phyloP scores from a whole-genome alignment of 2,113 vertebrate species.

The Scytalopus superciliaris region DNA sequence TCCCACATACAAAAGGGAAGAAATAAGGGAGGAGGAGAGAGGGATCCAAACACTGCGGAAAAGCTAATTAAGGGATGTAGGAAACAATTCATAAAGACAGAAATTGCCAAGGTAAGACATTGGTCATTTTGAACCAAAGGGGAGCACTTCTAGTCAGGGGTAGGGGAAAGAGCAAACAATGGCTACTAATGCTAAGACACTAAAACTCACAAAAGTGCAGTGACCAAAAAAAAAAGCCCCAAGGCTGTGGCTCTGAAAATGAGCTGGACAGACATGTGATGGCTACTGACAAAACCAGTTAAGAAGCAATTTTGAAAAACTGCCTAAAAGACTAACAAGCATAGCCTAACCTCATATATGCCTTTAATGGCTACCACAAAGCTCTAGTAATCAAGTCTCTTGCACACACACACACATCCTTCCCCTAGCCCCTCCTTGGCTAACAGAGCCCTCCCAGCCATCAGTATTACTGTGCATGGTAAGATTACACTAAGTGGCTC shows the following conservation, averaged over 20 bases:
- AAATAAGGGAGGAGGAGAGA: background rate
- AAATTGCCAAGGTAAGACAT: background rate
- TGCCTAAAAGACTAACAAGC: background rate
- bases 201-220: background rate
- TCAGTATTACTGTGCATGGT: background rate
- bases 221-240: accelerated
- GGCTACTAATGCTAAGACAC: background rate
- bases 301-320: background rate
- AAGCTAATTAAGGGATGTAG: background rate
- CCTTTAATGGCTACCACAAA: background rate
- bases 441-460: background rate
- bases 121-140: background rate
- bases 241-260: background rate
- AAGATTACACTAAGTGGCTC: background rate
- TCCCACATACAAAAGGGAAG: background rate
- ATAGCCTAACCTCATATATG: accelerated
- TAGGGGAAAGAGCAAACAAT: background rate
- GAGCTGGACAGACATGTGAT: accelerated
- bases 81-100: background rate
- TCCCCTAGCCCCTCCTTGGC: background rate
- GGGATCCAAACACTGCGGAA: background rate
- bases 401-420: accelerated
- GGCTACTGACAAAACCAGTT: background rate
- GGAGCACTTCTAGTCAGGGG: accelerated
- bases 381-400: background rate